phyloP scores from a whole-genome alignment of 1,140 invertebrate genomes.

The Plectus sambesii region DNA sequence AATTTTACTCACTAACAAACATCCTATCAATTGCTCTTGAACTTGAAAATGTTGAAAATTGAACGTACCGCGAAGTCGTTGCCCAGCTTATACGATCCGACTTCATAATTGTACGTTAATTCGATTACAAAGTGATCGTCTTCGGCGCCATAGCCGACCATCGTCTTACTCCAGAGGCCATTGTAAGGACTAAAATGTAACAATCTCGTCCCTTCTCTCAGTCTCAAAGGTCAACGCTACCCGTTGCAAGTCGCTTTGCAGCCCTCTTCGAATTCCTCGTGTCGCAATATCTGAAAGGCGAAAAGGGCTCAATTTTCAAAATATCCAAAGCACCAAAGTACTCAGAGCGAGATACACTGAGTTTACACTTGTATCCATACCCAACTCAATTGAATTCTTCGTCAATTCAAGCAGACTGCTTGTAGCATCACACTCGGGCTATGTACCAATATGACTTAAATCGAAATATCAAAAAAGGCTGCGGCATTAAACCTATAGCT shows the following conservation, averaged over 20 bases:
- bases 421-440: too few relatives aligned
- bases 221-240: constrained; percentile 50
- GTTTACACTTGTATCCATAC: too few relatives aligned
- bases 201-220: constrained; percentile 7
- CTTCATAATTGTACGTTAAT: constrained; percentile 91
- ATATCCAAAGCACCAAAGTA: background rate
- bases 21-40: too few relatives aligned
- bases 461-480: too few relatives aligned
- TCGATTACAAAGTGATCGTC: constrained; percentile 89
- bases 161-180: constrained; percentile 96
- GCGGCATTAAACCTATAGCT: too few relatives aligned
- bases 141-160: constrained; percentile 94
- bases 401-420: too few relatives aligned
- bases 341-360: too few relatives aligned
- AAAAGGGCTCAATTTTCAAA: constrained; percentile 3
- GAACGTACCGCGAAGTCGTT: constrained; percentile 70
- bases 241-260: constrained; percentile 93
- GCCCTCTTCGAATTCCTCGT: constrained; percentile 91
- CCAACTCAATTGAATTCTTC: too few relatives aligned
- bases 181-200: constrained; percentile 69
- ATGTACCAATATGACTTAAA: too few relatives aligned
- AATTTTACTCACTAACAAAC: too few relatives aligned
- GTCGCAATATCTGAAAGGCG: constrained; percentile 64
- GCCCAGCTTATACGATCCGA: constrained; percentile 67
- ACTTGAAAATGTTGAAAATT: constrained; percentile 30